These are phyloP conservation scores for Saccopteryx bilineata DNA, from an alignment of 2,113 vertebrate genomes.

Conservation along the genomic window DNA sequence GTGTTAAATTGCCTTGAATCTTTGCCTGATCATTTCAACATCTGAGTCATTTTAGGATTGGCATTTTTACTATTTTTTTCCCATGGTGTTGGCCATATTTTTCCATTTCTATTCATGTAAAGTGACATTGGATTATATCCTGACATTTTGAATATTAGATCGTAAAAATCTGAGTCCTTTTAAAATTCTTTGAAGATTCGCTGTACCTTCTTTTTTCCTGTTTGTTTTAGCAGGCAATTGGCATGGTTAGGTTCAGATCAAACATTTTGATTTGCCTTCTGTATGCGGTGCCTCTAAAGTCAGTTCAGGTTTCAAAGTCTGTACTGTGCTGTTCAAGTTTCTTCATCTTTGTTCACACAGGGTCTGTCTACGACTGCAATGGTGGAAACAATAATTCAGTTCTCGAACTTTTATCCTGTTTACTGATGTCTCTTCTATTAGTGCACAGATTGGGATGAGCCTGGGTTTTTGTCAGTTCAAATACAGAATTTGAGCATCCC, in stretches of 20 bases:
- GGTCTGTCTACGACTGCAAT: background rate
- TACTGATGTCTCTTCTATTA: background rate
- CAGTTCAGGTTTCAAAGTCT: background rate
- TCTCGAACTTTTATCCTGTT: background rate
- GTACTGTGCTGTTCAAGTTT: background rate
- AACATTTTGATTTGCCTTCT: background rate
- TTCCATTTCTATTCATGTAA: background rate
- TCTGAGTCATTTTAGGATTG: background rate
- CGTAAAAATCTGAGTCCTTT: background rate
- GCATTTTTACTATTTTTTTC: background rate
- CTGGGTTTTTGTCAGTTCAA: background rate
- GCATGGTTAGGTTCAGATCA: background rate
- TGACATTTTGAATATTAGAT: background rate
- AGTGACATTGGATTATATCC: background rate
- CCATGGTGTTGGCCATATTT: background rate
- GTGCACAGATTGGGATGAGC: background rate
- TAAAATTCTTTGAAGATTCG: background rate
- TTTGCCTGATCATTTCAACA: constrained; percentile 4
- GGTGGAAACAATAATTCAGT: background rate
- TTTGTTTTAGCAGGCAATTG: background rate
- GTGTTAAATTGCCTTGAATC: background rate
- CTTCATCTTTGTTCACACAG: background rate
- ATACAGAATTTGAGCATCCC: background rate
- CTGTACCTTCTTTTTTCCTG: background rate
- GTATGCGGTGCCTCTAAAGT: background rate